Base-by-base conservation (phyloP, 2,888 invertebrate genomes). In the Thalpophila matura region DNA sequence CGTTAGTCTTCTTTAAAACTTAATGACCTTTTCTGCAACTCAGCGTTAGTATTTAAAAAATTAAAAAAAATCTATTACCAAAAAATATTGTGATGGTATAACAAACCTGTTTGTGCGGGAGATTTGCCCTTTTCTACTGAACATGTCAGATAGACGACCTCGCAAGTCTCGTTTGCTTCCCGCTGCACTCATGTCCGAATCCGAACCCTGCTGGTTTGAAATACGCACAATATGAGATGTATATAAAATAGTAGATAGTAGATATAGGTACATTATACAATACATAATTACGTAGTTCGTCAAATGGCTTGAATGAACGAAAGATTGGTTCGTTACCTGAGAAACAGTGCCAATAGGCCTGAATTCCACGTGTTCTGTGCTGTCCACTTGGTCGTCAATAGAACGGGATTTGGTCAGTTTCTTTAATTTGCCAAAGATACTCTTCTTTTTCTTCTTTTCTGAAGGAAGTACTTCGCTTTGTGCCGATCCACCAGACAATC, bases 351-450 rank as follows among this genome's bases (percentile, higher is more conserved):
- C 95, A 49, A 95, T 94, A 1, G 95, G 95, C 79, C 92, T 89
- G 66, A 95, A 95, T 31, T 95, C 95, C 0, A 88, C 90, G 6
- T 90, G 87, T 22, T 95, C 94, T 0, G 79, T 77, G n/a, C 91
- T 82, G 38, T 94, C 93, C 5, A 87, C 91, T 74, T 96, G 96
- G 84, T 97, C 97, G 83, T 98, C 97, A 54, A 97, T 96, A 74
- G 97, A 98, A 46, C 97, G 96, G 1, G 98, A 97, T 90, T 98
- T 98, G 2, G 98, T 98, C 51, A 98, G 91, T 85, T 98, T 97
- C 83, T 97, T 97, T 73, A 98, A 90, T 93, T 98, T 98, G 16
- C 98, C 97, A 85, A 98, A 97, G 31, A 98, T 91, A 49, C 98
- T 96, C 89, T 97, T 97, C 92, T 97, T 97, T 91, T 97, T 97